Percentiles rank a stretch among this genome's conserved stretches.
Conservation (phyloP, 1,140 invertebrate genomes). For the Galleria mellonella region DNA sequence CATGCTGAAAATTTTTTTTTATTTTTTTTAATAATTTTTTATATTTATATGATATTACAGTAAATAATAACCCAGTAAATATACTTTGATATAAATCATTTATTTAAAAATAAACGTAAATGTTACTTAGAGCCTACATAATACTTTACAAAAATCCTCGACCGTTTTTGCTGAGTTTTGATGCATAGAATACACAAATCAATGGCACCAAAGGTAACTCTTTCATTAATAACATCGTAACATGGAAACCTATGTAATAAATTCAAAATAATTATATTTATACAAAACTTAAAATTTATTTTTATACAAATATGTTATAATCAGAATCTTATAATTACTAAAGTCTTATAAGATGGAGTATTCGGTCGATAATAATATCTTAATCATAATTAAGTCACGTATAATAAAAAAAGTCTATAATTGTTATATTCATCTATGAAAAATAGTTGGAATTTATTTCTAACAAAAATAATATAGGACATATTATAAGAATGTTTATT, state of each 20-base stretch:
- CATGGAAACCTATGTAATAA: neutral
- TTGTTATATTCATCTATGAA: too few relatives aligned
- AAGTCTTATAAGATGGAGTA: slow-evolving; percentile 10
- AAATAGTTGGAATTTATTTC: too few relatives aligned
- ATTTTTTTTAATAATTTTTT: too few relatives aligned
- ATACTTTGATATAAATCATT: neutral
- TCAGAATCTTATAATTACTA: slow-evolving; percentile 2
- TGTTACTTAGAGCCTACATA: slow-evolving; percentile 8
- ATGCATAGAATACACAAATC: slow-evolving; percentile 6
- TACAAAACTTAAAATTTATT: too few relatives aligned
- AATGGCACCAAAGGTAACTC: slow-evolving; percentile 40
- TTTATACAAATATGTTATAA: slow-evolving; percentile 3
- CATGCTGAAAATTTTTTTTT: too few relatives aligned
- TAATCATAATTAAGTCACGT: too few relatives aligned
- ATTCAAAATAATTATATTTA: too few relatives aligned
- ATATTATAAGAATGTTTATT: too few relatives aligned
- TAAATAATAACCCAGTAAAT: neutral
- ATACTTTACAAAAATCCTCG: slow-evolving; percentile 22
- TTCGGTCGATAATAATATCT: slow-evolving; percentile 4
- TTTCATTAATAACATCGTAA: slow-evolving; percentile 6
- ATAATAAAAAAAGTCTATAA: too few relatives aligned
- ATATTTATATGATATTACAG: neutral
- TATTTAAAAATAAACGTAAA: slow-evolving; percentile 4
- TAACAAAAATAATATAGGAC: too few relatives aligned
- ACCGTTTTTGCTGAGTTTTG: slow-evolving; percentile 6